phyloP scores from a whole-genome alignment of 2,888 invertebrate species.

The Drosophila buzzatii region DNA sequence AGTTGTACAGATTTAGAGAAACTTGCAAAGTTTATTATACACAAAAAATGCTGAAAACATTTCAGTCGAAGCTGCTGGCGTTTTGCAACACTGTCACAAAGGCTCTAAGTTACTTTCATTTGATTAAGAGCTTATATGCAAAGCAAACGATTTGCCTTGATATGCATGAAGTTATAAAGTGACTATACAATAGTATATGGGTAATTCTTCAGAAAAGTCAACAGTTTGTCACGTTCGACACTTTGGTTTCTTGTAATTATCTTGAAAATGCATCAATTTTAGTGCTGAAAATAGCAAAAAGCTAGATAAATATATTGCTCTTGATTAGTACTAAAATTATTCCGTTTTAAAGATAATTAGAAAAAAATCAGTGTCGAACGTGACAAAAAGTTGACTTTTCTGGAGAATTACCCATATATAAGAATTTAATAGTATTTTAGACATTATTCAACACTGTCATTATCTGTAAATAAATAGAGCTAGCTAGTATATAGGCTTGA shows the following conservation, averaged over 20 bases:
- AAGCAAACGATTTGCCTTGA: neutral
- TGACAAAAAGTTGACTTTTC: too few relatives aligned
- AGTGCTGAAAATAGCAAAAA: too few relatives aligned
- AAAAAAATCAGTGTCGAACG: too few relatives aligned
- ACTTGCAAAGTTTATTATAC: neutral
- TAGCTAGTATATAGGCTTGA: neutral
- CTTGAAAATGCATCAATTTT: too few relatives aligned
- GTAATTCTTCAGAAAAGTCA: too few relatives aligned
- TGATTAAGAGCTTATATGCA: neutral
- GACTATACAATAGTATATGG: neutral
- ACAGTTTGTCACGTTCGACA: too few relatives aligned
- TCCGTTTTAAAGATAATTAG: too few relatives aligned
- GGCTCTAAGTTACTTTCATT: neutral
- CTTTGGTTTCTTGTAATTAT: too few relatives aligned
- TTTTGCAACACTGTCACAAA: neutral
- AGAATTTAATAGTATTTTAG: neutral
- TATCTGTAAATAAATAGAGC: neutral
- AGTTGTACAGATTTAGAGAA: conserved; percentile 4
- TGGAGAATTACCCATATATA: too few relatives aligned
- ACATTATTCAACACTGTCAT: neutral
- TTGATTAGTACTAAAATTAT: too few relatives aligned
- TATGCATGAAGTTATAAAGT: neutral
- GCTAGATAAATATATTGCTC: too few relatives aligned
- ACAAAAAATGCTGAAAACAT: neutral
- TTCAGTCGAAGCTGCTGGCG: neutral